A percentile compares a stretch with the other conserved stretches of the same genome.
Evolutionary conservation across 2,797 vertebrate species (phyloP).

Genomic region (Nannoperca obscura): DNA sequence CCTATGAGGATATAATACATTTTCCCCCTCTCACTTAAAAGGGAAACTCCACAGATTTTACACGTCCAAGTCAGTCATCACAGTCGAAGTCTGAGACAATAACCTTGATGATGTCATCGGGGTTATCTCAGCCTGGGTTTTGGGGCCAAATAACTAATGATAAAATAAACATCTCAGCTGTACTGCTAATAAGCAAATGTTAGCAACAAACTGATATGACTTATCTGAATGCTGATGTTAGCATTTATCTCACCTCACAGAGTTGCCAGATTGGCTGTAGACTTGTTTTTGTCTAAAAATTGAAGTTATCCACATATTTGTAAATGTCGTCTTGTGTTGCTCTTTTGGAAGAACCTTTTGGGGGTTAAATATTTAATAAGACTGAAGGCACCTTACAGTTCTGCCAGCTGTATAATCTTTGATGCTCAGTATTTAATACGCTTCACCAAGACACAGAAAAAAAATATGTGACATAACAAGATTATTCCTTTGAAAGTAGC

Average conservation of each 20-base stretch:
- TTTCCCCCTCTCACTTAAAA: background rate
- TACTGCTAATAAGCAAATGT: background rate
- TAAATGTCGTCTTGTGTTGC: background rate
- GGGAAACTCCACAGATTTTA: background rate
- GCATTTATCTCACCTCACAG: background rate
- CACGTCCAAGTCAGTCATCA: too few relatives aligned
- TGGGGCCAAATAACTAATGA: too few relatives aligned
- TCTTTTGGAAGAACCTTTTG: background rate
- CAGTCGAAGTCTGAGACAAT: too few relatives aligned
- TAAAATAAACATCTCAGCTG: background rate
- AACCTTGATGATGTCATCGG: too few relatives aligned
- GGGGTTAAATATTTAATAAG: constrained; percentile 12
- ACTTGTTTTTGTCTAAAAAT: background rate
- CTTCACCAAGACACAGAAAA: background rate
- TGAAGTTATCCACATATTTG: background rate
- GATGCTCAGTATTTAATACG: background rate
- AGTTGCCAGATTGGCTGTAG: too few relatives aligned
- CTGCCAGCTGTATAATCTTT: constrained; percentile 8
- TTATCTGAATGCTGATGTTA: background rate
- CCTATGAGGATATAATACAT: constrained; percentile 35
- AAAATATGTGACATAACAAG: background rate
- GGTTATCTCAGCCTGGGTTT: too few relatives aligned
- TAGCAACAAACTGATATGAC: background rate
- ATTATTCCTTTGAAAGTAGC: background rate
- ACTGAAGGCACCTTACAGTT: background rate